Percentiles rank a stretch among this genome's conserved stretches.
phyloP scores from a whole-genome alignment of 2,797 vertebrate genomes.

The Notolabrus celidotus region DNA sequence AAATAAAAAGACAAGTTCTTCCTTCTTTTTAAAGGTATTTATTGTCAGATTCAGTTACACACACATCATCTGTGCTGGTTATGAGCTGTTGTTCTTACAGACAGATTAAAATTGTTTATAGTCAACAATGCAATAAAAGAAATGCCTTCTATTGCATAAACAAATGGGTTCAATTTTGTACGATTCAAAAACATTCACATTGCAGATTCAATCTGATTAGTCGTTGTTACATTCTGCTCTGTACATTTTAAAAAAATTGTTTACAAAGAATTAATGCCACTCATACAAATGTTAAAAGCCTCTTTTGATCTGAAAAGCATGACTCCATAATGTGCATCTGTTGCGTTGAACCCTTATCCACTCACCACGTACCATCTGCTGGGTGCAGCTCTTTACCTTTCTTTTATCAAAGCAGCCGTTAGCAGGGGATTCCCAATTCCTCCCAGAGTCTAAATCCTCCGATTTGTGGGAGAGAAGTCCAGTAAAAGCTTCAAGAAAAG shows the following conservation, averaged over 20 bases:
- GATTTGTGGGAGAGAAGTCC: conserved; percentile 46
- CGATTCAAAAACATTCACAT: background rate
- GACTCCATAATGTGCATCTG: conserved; percentile 64
- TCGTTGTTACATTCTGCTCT: conserved; percentile 4
- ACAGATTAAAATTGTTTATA: conserved; percentile 34
- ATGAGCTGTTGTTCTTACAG: conserved; percentile 10
- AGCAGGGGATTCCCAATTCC: conserved; percentile 70
- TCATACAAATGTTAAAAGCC: conserved; percentile 40
- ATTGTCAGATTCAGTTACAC: background rate
- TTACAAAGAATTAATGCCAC: conserved; percentile 9
- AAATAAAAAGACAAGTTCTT: conserved; percentile 8
- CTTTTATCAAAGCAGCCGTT: conserved; percentile 76
- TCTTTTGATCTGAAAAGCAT: conserved; percentile 45
- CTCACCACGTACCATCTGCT: conserved; percentile 79
- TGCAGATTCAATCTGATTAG: background rate
- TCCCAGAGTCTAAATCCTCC: conserved; percentile 50
- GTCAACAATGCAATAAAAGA: conserved; percentile 22
- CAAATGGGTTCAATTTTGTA: background rate
- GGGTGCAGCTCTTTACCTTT: conserved; percentile 69
- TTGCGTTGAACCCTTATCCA: conserved; percentile 65
- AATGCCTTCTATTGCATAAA: background rate
- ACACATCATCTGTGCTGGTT: conserved; percentile 6
- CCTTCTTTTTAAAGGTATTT: background rate
- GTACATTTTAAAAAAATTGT: background rate
- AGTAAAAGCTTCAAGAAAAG: conserved; percentile 17